A percentile compares a stretch with the other conserved stretches of the same genome.
phyloP scores from a whole-genome alignment of 2,888 invertebrate species.

The Cheilosia impressa region DNA sequence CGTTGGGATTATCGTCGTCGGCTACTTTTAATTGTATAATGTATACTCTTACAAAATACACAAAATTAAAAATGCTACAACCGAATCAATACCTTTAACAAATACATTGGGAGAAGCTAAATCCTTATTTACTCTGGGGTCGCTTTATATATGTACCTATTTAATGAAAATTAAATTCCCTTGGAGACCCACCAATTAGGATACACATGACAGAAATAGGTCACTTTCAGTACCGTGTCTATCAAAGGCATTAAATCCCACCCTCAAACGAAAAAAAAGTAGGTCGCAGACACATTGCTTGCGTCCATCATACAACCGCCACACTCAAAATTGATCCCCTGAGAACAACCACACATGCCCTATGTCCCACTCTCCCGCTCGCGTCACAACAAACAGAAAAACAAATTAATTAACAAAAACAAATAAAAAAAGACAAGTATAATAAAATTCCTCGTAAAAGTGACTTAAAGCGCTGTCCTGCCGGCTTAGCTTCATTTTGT shows the following conservation, averaged over 20 bases:
- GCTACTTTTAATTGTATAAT: no score
- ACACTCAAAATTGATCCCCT: not conserved
- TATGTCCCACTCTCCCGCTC: not conserved
- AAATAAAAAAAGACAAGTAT: constrained; percentile 17
- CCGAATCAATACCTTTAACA: no score
- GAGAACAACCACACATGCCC: constrained; percentile 7
- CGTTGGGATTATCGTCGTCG: no score
- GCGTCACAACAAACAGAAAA: no score
- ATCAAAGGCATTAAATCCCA: constrained; percentile 29
- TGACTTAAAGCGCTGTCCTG: constrained; percentile 7
- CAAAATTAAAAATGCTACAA: no score
- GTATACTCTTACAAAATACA: no score
- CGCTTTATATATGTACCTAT: not conserved
- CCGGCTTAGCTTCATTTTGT: constrained; percentile 4
- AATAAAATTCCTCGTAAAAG: not conserved
- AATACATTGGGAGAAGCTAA: no score
- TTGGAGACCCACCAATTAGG: not conserved
- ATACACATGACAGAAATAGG: constrained; percentile 28
- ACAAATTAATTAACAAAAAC: not conserved
- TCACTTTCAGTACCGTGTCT: constrained; percentile 10
- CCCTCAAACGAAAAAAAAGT: constrained; percentile 2
- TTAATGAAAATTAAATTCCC: constrained; percentile 29
- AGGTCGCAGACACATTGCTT: constrained; percentile 11
- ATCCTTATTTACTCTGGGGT: no score
- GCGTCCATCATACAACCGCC: not conserved